Evolutionary conservation across 2,888 invertebrate species (phyloP).

Genomic region (Eristalis arbustorum): DNA sequence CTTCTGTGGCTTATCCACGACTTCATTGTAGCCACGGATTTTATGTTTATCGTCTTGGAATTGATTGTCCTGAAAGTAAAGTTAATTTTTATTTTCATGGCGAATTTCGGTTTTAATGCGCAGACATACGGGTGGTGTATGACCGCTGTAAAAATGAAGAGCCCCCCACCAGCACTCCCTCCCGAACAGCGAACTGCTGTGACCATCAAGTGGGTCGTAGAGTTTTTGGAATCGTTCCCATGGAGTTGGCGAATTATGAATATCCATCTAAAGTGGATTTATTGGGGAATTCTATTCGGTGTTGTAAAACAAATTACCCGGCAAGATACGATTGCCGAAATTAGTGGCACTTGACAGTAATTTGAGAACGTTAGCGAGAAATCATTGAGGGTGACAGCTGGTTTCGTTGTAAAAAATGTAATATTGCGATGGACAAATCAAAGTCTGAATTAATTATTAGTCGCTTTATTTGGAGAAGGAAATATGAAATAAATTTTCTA

Average conservation of each 20-base stretch:
- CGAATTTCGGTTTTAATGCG: background rate
- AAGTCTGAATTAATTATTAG: too few relatives aligned
- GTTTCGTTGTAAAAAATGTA: background rate
- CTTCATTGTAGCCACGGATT: conserved; percentile 86
- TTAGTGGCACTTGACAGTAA: background rate
- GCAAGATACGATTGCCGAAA: background rate
- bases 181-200: background rate
- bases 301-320: background rate
- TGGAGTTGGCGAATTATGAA: background rate
- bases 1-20: conserved; percentile 81
- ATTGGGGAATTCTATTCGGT: background rate
- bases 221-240: background rate
- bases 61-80: conserved; percentile 80
- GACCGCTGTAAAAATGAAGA: background rate
- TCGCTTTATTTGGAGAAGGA: too few relatives aligned
- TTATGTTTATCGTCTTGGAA: conserved; percentile 82
- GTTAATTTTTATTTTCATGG: background rate
- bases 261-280: background rate
- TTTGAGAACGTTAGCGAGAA: background rate
- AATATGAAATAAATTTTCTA: too few relatives aligned
- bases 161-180: too few relatives aligned
- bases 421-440: background rate
- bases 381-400: background rate
- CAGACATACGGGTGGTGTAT: background rate
- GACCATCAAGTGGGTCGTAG: background rate